phyloP scores from a whole-genome alignment of 1,140 invertebrate species.

The Coenobita brevimanus region DNA sequence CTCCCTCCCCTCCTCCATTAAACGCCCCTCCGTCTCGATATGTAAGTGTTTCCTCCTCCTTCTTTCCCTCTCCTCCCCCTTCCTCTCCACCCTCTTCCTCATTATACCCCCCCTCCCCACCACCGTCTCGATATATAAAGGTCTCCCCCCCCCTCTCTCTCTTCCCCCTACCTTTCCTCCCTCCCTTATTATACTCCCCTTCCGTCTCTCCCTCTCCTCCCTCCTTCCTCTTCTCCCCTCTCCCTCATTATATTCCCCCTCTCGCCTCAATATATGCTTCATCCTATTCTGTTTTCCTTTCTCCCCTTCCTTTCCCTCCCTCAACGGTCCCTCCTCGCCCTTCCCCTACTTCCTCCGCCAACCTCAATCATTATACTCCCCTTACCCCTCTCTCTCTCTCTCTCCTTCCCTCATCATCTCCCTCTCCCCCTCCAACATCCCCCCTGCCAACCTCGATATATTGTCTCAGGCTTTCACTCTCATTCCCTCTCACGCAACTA shows the following conservation, averaged over 20 bases:
- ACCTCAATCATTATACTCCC: background rate
- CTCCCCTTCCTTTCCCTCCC: too few relatives aligned
- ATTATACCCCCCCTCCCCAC: background rate
- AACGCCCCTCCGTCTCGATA: background rate
- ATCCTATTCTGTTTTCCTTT: background rate
- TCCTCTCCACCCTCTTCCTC: background rate
- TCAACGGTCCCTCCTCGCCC: background rate
- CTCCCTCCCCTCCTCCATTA: background rate
- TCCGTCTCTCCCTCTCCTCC: slow-evolving; percentile 5
- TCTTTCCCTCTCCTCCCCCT: background rate
- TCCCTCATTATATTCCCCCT: background rate
- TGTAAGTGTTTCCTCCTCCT: background rate
- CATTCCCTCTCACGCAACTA: background rate
- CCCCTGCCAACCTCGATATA: too few relatives aligned
- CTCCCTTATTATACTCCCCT: background rate
- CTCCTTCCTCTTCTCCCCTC: background rate
- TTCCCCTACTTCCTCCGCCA: background rate
- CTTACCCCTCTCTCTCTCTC: background rate
- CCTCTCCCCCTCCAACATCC: background rate
- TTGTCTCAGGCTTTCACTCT: background rate
- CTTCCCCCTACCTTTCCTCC: background rate
- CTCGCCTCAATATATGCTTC: background rate
- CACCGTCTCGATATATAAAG: too few relatives aligned
- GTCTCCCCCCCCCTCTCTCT: background rate
- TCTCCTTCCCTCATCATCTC: background rate